phyloP scores from a whole-genome alignment of 2,797 vertebrate species.

The Siniperca scherzeri region DNA sequence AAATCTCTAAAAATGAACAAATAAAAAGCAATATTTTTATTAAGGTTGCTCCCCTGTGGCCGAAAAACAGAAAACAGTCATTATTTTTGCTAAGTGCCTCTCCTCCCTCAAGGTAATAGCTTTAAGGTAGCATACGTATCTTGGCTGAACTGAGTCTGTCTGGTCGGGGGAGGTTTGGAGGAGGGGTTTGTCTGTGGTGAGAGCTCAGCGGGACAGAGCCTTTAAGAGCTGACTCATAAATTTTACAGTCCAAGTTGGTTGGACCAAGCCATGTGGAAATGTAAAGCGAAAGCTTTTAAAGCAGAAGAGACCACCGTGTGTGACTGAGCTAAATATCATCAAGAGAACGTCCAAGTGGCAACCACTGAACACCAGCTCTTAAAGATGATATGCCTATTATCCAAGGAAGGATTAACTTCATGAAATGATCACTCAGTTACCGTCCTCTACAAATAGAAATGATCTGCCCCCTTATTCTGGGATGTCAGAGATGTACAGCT shows the following conservation, averaged over 20 bases:
- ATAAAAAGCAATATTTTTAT: background rate
- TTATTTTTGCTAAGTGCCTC: conserved; percentile 40
- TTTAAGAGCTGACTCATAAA: conserved; percentile 83
- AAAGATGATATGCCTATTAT: conserved; percentile 11
- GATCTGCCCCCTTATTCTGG: background rate
- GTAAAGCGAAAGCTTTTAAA: conserved; percentile 65
- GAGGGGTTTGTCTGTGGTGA: conserved; percentile 28
- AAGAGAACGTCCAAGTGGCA: conserved; percentile 20
- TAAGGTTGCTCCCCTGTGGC: background rate
- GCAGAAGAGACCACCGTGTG: conserved; percentile 46
- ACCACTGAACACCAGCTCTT: conserved; percentile 26
- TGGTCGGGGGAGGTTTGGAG: conserved; percentile 25
- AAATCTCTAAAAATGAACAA: background rate
- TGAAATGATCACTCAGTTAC: conserved; percentile 27
- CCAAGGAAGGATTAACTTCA: background rate
- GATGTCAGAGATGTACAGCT: background rate
- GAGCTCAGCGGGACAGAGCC: conserved; percentile 73
- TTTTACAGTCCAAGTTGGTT: conserved; percentile 79
- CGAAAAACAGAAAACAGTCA: conserved; percentile 30
- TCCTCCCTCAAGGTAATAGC: conserved; percentile 61
- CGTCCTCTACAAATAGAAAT: background rate
- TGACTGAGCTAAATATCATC: conserved; percentile 65
- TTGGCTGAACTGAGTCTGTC: conserved; percentile 61
- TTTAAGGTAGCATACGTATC: conserved; percentile 73
- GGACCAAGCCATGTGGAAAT: conserved; percentile 78